These are phyloP conservation scores for Torymus tubicola DNA, from an alignment of 2,888 invertebrate genomes.

Conservation along the genomic window DNA sequence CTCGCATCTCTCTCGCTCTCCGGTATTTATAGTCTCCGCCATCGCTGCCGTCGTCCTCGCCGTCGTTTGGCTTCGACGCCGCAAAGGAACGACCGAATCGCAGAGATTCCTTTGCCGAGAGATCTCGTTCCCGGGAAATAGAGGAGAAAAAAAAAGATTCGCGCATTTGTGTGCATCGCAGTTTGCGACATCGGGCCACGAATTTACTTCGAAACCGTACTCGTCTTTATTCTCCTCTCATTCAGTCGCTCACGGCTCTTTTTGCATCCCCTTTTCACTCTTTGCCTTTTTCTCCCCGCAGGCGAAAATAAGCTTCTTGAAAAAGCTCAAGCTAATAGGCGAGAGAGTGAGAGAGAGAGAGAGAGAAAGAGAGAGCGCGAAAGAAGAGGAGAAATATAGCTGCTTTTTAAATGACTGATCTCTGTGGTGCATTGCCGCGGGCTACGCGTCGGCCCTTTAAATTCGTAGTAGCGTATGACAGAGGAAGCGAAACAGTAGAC, in stretches of 20 bases:
- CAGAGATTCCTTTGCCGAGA: conserved; percentile 65
- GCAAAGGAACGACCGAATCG: conserved; percentile 68
- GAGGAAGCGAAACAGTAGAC: conserved; percentile 31
- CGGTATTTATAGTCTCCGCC: conserved; percentile 60
- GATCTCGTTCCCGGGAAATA: conserved; percentile 55
- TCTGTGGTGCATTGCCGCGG: conserved; percentile 8
- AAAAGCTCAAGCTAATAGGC: conserved; percentile 3
- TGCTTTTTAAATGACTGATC: conserved; percentile 47
- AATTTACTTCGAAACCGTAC: conserved; percentile 26
- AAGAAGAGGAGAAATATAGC: background rate
- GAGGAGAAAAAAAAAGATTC: conserved; percentile 49
- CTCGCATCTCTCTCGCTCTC: conserved; percentile 14
- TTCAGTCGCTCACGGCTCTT: background rate
- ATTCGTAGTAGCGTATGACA: conserved; percentile 36
- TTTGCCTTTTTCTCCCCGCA: background rate
- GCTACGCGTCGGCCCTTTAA: conserved; percentile 49
- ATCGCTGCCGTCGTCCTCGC: conserved; percentile 15
- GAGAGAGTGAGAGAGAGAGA: background rate
- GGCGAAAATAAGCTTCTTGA: conserved; percentile 24
- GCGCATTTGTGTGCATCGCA: background rate
- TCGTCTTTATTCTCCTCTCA: conserved; percentile 39
- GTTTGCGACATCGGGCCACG: conserved; percentile 29
- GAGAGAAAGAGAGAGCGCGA: background rate
- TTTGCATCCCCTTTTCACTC: conserved; percentile 10
- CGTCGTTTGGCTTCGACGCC: conserved; percentile 60